Evolutionary conservation across 2,888 invertebrate genomes (phyloP), one percentile per base, ranked within the genome.

Genomic region (Pseudeuparius sepicola): DNA sequence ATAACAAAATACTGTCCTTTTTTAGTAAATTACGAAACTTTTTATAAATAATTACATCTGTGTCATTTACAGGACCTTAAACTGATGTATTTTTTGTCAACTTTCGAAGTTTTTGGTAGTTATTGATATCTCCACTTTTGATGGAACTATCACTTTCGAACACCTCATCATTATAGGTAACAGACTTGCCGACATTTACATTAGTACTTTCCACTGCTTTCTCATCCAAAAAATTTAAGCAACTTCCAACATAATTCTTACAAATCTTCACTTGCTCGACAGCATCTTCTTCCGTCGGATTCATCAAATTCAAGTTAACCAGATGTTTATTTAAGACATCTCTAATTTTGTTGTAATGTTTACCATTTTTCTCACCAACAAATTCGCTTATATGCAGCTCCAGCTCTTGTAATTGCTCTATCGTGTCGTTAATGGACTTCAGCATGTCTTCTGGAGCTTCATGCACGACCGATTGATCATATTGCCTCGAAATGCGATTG

Each of bases 141-240:
- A n/a, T n/a, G n/a, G n/a, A n/a, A n/a, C n/a, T n/a, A n/a, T n/a
- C n/a, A n/a, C n/a, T n/a, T n/a, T n/a, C n/a, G n/a, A n/a, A 45
- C 13, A 47, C 48, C 9, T 49, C 46, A 31, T 50, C 47, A 9
- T 39, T 34, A 7, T 33, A 30, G 23, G 38, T 30, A 20, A 25
- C n/a, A n/a, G n/a, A n/a, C n/a, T n/a, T n/a, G n/a, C n/a, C n/a
- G n/a, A n/a, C n/a, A n/a, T n/a, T n/a, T n/a, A n/a, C n/a, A n/a
- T n/a, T n/a, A n/a, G n/a, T n/a, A n/a, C n/a, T n/a, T n/a, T n/a
- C n/a, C n/a, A n/a, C 27, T 2, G 51, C 48, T 33, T 43, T 44
- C 25, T 53, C 51, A 17, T 53, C 49, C 24, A 53, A 36, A 34
- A 53, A 53, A 17, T 37, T 41, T 18, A 49, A 18, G 31, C 49